phyloP scores from a whole-genome alignment of 2,113 vertebrate species.

The Oryzias curvinotus region DNA sequence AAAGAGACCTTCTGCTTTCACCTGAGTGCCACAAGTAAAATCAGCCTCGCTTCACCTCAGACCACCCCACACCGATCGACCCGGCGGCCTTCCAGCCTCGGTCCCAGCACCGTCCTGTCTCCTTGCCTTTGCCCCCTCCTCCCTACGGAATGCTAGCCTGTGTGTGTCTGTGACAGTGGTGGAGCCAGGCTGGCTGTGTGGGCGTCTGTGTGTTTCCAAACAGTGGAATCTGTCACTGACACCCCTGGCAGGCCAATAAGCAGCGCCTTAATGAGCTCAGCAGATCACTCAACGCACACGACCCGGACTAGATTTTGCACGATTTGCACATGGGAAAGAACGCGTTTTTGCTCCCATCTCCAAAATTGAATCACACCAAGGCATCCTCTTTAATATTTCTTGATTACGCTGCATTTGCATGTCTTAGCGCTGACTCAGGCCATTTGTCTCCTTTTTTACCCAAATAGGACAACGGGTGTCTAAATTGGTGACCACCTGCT shows the following conservation, averaged over 20 bases:
- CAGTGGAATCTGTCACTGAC: constrained; percentile 74
- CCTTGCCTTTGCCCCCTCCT: constrained; percentile 27
- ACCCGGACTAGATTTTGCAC: neutral
- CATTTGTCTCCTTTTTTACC: constrained; percentile 50
- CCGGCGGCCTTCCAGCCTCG: constrained; percentile 41
- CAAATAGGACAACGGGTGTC: constrained; percentile 46
- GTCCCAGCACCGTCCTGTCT: constrained; percentile 54
- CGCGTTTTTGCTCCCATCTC: too few species aligned
- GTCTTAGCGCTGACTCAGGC: constrained; percentile 47
- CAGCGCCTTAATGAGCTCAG: constrained; percentile 63
- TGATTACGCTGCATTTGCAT: constrained; percentile 45
- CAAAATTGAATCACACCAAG: constrained; percentile 41
- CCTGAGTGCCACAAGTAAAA: too few species aligned
- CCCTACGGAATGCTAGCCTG: constrained; percentile 57
- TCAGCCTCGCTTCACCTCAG: constrained; percentile 17
- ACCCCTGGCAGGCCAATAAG: constrained; percentile 68
- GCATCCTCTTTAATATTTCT: constrained; percentile 54
- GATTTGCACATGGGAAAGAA: constrained; percentile 1
- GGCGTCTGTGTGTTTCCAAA: constrained; percentile 74
- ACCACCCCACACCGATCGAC: constrained; percentile 54
- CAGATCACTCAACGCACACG: constrained; percentile 56
- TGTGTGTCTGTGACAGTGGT: constrained; percentile 49
- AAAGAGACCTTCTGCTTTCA: too few species aligned
- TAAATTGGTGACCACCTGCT: constrained; percentile 70
- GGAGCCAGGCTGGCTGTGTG: constrained; percentile 71